Percentiles rank a stretch among this genome's conserved stretches.
Conservation (phyloP, 2,888 invertebrate genomes). For the Yponomeuta evonymella region DNA sequence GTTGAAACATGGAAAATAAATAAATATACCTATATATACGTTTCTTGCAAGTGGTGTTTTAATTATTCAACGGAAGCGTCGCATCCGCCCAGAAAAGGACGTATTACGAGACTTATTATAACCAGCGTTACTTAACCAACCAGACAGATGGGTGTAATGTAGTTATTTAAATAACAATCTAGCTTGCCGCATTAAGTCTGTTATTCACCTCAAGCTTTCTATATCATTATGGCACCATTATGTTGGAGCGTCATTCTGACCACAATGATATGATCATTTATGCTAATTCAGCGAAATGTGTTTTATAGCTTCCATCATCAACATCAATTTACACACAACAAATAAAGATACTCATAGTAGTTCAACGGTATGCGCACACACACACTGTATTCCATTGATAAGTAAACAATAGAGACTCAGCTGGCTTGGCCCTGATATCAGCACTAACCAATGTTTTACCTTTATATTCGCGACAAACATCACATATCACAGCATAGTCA, state of each 20-base stretch:
- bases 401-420: no score
- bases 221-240: neutral
- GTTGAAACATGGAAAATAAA: no score
- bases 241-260: neutral
- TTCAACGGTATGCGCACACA: no score
- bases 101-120: slow-evolving; percentile 2
- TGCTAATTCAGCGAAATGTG: neutral
- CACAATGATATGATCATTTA: neutral
- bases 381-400: no score
- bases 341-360: no score
- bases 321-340: neutral
- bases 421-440: no score
- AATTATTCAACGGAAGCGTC: neutral
- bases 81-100: neutral
- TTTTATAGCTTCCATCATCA: neutral
- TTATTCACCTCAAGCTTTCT: neutral
- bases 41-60: no score
- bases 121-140: neutral
- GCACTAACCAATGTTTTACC: no score
- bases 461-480: no score
- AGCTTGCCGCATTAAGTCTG: neutral
- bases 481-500: neutral
- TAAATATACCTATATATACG: no score
- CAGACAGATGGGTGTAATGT: neutral
- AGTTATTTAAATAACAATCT: neutral